A percentile compares a stretch with the other conserved stretches of the same genome.
Conservation (phyloP, 2,797 vertebrate genomes). For the Cuniculus paca region DNA sequence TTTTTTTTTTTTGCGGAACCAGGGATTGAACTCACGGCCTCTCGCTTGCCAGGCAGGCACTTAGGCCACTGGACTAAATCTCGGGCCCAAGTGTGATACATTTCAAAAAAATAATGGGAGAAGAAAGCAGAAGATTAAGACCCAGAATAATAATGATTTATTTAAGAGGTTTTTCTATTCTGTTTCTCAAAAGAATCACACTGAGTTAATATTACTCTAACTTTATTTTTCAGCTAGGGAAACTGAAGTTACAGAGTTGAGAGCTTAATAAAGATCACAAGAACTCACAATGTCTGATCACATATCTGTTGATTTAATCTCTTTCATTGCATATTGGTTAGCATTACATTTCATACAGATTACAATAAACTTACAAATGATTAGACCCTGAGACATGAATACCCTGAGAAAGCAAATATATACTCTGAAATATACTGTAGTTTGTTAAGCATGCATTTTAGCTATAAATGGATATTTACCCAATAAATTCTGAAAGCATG, state of each 20-base stretch:
- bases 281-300: background rate
- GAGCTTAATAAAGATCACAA: background rate
- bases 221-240: background rate
- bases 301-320: background rate
- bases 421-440: background rate
- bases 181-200: background rate
- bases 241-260: conserved; percentile 30
- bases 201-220: background rate
- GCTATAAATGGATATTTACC: background rate
- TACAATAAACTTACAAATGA: conserved; percentile 22
- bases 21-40: no score
- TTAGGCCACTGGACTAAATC: no score
- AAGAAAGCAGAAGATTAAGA: background rate
- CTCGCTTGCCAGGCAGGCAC: no score
- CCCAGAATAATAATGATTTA: background rate
- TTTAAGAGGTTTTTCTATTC: background rate
- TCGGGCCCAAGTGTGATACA: no score
- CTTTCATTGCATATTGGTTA: background rate
- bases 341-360: conserved; percentile 10
- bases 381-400: background rate
- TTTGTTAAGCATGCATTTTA: conserved; percentile 36
- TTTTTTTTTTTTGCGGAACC: no score
- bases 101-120: background rate
- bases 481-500: conserved; percentile 15
- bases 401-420: background rate